A percentile compares a stretch with the other conserved stretches of the same genome.
Conservation (phyloP, 35 echinoderm and acorn worm genomes). For the Patiria miniata region DNA sequence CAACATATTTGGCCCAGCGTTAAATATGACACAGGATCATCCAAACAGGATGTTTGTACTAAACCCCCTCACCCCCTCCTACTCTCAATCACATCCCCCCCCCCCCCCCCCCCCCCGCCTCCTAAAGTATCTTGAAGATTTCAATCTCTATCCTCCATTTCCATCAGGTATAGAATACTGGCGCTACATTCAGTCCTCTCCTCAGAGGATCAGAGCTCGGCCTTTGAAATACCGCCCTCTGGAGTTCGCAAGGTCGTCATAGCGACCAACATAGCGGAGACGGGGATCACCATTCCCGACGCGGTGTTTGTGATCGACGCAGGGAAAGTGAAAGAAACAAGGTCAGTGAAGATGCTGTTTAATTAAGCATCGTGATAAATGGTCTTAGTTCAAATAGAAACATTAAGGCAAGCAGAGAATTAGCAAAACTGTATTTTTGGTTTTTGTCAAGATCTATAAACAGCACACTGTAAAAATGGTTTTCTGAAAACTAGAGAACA, state of each 20-base stretch:
- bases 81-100: too few relatives aligned
- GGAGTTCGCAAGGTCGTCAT: constrained; percentile 90
- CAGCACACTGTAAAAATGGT: too few relatives aligned
- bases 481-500: too few relatives aligned
- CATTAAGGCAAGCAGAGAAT: background rate
- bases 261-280: constrained; percentile 97
- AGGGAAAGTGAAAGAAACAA: constrained; percentile 93
- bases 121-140: too few relatives aligned
- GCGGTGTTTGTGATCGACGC: constrained; percentile 95
- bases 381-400: background rate
- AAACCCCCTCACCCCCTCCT: too few relatives aligned
- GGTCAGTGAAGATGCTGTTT: constrained; percentile 37
- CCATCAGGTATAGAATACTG: constrained; percentile 69
- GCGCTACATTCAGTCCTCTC: constrained; percentile 90
- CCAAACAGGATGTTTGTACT: too few relatives aligned
- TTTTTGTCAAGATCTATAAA: too few relatives aligned
- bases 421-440: too few relatives aligned
- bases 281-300: constrained; percentile 93
- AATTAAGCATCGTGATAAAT: background rate
- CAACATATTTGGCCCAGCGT: too few relatives aligned
- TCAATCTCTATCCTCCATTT: constrained; percentile 15
- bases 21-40: too few relatives aligned
- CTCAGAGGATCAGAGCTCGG: constrained; percentile 86
- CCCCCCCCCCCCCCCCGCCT: too few relatives aligned
- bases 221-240: constrained; percentile 68